Base-by-base conservation (phyloP, 2,113 vertebrate genomes). In the Chaetodon trifascialis region DNA sequence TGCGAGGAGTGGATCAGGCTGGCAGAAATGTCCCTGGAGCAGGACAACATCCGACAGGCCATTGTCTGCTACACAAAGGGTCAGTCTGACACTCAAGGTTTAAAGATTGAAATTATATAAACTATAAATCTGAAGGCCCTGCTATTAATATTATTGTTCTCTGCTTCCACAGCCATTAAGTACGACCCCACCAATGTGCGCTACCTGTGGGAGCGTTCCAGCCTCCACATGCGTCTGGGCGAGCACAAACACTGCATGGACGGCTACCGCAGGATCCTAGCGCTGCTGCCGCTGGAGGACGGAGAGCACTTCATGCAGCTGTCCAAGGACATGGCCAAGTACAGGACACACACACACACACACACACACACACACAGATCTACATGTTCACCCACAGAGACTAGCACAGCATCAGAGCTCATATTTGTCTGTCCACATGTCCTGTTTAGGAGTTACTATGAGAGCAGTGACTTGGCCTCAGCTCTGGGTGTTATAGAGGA, bases 321-420 rank as follows among this genome's bases (percentile, higher is more conserved):
- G 75, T 96, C 98, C 15, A 97, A 97, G 72, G 98, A 99, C 92
- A 99, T 99, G 98, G 98, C 98, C 82, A 99, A 99, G 98, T 99
- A 90, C 4, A 2, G 93, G 21, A 38, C 25, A 40, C 49, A 25
- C 36, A 4, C 21, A 34, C 47, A 54, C 3, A 46, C 8, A 58
- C 6, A 47, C 49, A 25, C 36, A 4, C 21, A 34, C 47, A 54
- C 3, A 46, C 8, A 58, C 6, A 47, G 5, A 46, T 11, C 10
- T 7, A 34, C 16, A 19, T 19, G 23, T 9, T 4, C 56, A 49
- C 23, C 7, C 56, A 62, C 11, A n/a, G 1, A 21, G 16, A 34
- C 15, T 46, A 30, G 30, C 30, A 30, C 30, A 30, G 10, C 11
- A 58, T 55, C 19, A n/a, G 9, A 42, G 3, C 60, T 64, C 21